A percentile compares a stretch with the other conserved stretches of the same genome.
Conservation (phyloP, 2,888 invertebrate species). For the Lasioglossum figueresi region DNA sequence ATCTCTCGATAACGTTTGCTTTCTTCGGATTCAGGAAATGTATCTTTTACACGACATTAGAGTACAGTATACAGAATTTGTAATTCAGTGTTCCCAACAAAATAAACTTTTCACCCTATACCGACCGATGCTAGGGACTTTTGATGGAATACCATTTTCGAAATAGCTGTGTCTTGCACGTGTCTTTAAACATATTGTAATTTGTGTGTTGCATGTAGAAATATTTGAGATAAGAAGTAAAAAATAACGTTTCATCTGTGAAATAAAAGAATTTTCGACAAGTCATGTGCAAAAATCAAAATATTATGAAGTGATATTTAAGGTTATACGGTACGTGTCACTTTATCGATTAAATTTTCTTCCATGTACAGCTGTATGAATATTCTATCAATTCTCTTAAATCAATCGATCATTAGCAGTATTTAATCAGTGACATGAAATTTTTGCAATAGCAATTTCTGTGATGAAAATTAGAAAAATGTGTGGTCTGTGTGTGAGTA, state of each 20-base stretch:
- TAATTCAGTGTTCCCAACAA: neutral
- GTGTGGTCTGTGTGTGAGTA: conserved; percentile 17
- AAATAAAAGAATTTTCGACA: conserved; percentile 5
- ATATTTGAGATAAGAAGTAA: neutral
- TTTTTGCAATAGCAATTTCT: conserved; percentile 6
- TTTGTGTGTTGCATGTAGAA: neutral
- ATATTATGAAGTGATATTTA: conserved; percentile 28
- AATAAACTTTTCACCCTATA: neutral
- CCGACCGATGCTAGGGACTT: conserved; percentile 6
- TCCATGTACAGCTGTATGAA: conserved; percentile 6
- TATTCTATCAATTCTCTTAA: conserved; percentile 1
- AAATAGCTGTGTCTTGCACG: conserved; percentile 13
- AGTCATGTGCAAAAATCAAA: neutral
- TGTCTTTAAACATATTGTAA: conserved; percentile 17
- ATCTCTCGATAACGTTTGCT: neutral
- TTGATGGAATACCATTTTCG: neutral
- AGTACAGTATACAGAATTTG: neutral
- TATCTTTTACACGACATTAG: neutral
- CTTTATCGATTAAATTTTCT: conserved; percentile 44
- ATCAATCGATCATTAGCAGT: conserved; percentile 1
- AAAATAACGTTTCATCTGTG: neutral
- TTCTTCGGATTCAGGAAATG: neutral
- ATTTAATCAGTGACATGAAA: conserved; percentile 16
- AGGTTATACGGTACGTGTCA: conserved; percentile 58
- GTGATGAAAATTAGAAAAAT: conserved; percentile 9